A percentile compares a stretch with the other conserved stretches of the same genome.
Conservation (phyloP, 2,797 vertebrate species). For the Lagodon rhomboides region DNA sequence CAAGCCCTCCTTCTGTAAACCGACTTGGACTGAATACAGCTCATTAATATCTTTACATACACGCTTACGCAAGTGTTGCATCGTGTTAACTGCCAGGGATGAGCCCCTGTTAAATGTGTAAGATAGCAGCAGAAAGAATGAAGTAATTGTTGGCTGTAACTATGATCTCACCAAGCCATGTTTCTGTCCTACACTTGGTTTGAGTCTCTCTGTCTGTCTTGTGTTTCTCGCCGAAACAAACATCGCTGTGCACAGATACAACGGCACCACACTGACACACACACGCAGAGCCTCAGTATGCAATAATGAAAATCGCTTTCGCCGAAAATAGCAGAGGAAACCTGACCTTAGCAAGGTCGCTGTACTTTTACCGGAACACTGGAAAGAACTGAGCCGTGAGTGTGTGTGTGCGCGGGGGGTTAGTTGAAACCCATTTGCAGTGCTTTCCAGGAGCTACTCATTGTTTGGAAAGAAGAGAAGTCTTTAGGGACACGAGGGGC, state of each 20-base stretch:
- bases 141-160: constrained; percentile 23
- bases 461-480: constrained; percentile 76
- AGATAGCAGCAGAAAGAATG: constrained; percentile 25
- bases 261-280: not conserved
- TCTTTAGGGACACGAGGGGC: constrained; percentile 68
- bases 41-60: not conserved
- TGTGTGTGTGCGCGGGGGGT: not conserved
- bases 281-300: constrained; percentile 22
- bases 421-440: constrained; percentile 66
- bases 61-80: not conserved
- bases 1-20: not conserved
- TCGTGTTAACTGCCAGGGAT: constrained; percentile 28
- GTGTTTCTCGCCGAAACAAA: constrained; percentile 21
- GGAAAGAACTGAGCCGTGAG: constrained; percentile 21
- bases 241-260: constrained; percentile 19
- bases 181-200: constrained; percentile 19
- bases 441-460: constrained; percentile 71
- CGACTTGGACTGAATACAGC: constrained; percentile 4
- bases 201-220: constrained; percentile 24
- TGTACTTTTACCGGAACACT: constrained; percentile 44
- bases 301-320: constrained; percentile 42
- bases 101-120: constrained; percentile 29
- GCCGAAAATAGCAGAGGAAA: constrained; percentile 52
- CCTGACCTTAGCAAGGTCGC: constrained; percentile 60
- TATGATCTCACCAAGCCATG: constrained; percentile 3